Conservation (phyloP, 1,140 invertebrate species). For the Formica exsecta region DNA sequence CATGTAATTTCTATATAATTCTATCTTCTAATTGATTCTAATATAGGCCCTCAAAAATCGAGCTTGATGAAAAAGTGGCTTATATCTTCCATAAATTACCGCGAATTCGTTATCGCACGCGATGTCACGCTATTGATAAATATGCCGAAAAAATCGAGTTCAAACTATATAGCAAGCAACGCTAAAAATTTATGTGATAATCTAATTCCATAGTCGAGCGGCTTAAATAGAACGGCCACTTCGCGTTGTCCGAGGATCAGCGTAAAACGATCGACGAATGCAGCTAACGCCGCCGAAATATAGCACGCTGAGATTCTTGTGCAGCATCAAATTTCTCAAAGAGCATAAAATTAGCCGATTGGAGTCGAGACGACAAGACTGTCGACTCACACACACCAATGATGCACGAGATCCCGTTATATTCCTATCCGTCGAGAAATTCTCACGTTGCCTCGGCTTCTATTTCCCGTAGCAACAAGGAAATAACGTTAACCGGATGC, state of each 20-base stretch:
- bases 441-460: constrained; percentile 64
- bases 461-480: constrained; percentile 69
- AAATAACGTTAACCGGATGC: constrained; percentile 27
- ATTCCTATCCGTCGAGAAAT: constrained; percentile 22
- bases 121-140: background rate
- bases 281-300: background rate
- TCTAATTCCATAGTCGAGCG: background rate
- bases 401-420: constrained; percentile 21
- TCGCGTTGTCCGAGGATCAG: background rate
- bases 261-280: constrained; percentile 31
- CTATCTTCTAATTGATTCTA: background rate
- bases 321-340: constrained; percentile 53
- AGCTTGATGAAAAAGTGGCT: background rate
- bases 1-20: no score
- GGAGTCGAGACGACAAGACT: background rate
- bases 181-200: background rate
- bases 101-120: background rate
- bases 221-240: background rate
- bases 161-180: background rate
- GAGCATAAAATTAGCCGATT: background rate
- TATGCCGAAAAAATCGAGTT: background rate
- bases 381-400: background rate
- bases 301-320: background rate
- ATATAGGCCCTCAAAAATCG: background rate
- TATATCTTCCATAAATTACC: background rate